A percentile compares a stretch with the other conserved stretches of the same genome.
Evolutionary conservation across 92 coral and sea anemone genomes (phyloP).

Genomic region (Virgularia gustaviana): DNA sequence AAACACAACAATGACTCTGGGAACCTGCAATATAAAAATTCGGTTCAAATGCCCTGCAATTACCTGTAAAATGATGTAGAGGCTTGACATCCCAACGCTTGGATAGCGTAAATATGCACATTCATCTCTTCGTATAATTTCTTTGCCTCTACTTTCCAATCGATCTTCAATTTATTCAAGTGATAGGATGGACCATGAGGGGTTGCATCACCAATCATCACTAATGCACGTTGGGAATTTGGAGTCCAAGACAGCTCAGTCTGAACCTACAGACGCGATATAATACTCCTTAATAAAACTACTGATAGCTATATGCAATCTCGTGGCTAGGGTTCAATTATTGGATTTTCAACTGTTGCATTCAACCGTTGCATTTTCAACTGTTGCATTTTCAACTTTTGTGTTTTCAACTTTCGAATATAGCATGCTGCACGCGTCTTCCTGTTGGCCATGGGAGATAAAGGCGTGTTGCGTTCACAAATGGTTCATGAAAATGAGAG

Average conservation of each 20-base stretch:
- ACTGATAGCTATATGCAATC: background rate
- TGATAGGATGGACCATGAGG: slow-evolving; percentile 87
- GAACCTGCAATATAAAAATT: too few species aligned
- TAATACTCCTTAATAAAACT: background rate
- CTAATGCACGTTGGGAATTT: slow-evolving; percentile 82
- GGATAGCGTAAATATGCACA: slow-evolving; percentile 80
- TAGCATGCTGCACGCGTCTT: too few species aligned
- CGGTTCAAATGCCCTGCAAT: too few species aligned
- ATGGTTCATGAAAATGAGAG: too few species aligned
- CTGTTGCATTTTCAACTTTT: too few species aligned
- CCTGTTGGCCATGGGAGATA: too few species aligned
- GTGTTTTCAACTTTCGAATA: too few species aligned
- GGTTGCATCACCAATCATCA: slow-evolving; percentile 89
- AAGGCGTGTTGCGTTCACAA: too few species aligned
- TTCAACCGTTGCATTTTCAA: too few species aligned
- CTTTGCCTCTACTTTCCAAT: slow-evolving; percentile 93
- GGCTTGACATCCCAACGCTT: slow-evolving; percentile 67
- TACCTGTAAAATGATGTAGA: slow-evolving; percentile 75
- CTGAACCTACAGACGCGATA: slow-evolving; percentile 49
- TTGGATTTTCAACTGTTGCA: too few species aligned
- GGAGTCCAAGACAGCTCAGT: slow-evolving; percentile 87
- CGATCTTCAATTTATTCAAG: slow-evolving; percentile 76
- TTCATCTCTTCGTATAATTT: slow-evolving; percentile 84
- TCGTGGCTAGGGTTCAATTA: too few species aligned
- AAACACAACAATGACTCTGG: too few species aligned